Conservation (phyloP, 2,888 invertebrate species). For the Andrena marginata region DNA sequence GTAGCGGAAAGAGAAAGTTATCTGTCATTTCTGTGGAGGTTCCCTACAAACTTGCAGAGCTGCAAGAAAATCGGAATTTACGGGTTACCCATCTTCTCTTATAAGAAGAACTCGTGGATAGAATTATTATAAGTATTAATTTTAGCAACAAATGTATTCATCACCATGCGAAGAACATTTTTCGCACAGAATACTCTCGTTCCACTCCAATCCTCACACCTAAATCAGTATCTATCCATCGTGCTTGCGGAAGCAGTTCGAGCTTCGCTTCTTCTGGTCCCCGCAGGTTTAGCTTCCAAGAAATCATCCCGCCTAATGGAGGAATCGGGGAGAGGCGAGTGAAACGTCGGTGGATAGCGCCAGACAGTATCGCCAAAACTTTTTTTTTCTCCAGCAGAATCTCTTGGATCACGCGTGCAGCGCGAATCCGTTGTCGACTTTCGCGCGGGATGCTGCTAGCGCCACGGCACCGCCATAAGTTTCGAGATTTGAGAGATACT, state of each 20-base stretch:
- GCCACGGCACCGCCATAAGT: constrained; percentile 67
- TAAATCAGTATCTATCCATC: not conserved
- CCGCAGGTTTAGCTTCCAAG: not conserved
- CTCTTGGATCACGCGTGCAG: constrained; percentile 33
- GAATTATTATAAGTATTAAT: no score
- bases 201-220: not conserved
- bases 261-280: not conserved
- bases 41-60: no score
- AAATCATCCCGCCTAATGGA: constrained; percentile 33
- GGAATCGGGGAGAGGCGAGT: not conserved
- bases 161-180: not conserved
- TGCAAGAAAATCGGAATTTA: no score
- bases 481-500: constrained; percentile 69
- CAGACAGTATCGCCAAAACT: constrained; percentile 31
- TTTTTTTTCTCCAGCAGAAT: constrained; percentile 12
- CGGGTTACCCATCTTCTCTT: no score
- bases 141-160: not conserved
- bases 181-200: not conserved
- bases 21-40: no score
- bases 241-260: not conserved
- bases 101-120: no score
- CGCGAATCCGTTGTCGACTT: constrained; percentile 59
- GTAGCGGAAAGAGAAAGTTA: no score
- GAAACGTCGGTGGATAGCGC: not conserved
- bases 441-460: constrained; percentile 48